A percentile compares a stretch with the other conserved stretches of the same genome.
Conservation (phyloP, 2,113 vertebrate species). For the Eupsittula cactorum region DNA sequence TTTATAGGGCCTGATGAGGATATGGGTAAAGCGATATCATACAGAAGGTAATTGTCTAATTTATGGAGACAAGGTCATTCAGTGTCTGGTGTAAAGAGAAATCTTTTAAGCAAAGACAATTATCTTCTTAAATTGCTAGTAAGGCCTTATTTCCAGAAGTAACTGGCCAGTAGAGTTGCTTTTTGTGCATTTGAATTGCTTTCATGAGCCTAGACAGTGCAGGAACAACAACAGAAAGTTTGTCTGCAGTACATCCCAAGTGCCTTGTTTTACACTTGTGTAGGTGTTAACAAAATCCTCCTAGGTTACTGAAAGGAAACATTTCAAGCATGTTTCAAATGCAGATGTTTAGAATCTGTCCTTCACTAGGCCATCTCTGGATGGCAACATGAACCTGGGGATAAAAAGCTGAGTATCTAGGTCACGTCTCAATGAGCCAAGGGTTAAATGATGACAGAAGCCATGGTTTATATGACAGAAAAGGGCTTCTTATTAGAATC, state of each 20-base stretch:
- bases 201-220: rapidly evolving
- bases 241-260: neutral
- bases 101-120: neutral
- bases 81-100: neutral
- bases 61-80: neutral
- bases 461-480: neutral
- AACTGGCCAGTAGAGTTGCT: neutral
- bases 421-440: neutral
- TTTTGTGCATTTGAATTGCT: neutral
- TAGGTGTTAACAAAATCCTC: neutral
- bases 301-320: neutral
- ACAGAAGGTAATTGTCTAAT: neutral
- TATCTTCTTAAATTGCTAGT: neutral
- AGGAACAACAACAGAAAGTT: neutral
- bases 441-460: neutral
- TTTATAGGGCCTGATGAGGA: neutral
- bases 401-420: neutral
- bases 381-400: neutral
- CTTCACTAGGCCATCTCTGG: rapidly evolving
- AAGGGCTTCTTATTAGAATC: neutral
- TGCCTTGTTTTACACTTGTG: neutral
- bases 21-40: neutral
- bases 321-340: neutral
- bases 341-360: neutral
- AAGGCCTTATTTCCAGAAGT: neutral